Base-by-base conservation (phyloP, 2,113 vertebrate species). In the Struthio camelus region DNA sequence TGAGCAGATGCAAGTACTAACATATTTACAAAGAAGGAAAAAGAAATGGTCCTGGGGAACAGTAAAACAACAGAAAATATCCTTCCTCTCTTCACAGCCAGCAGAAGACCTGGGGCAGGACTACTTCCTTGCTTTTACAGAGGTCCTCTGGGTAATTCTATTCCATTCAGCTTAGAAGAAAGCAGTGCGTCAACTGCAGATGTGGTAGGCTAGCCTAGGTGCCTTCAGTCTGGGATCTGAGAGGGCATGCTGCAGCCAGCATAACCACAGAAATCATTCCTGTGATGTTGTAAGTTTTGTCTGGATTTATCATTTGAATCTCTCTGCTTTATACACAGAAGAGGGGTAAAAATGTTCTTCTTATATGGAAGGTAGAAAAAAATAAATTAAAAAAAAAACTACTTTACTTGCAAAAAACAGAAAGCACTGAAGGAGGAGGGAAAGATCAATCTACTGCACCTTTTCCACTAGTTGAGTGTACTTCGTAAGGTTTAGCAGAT, bases 141-240 rank as follows among this genome's bases (percentile, higher is more conserved):
- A 86, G 91, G 58, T n/a, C 36, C 23, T 14, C 44, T 62, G 69
- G 14, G 30, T 70, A 48, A 53, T 64, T 51, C 69, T 46, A 51
- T 38, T 65, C 30, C 58, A 88, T n/a, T 10, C 46, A 20, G 40
- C 46, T 72, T 40, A 76, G 58, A 17, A 2, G 0, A 48, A 65
- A 40, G 53, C 25, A 16, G 46, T 13, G 42, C 69, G 48, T 24
- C 42, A 4, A 0, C 32, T 5, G 34, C 42, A 61, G 80, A 69
- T n/a, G 77, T 6, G 79, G 28, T 61, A 92, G 61, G 36, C 20
- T 5, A 53, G 28, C 42, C 62, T 9, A 18, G n/a, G 23, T 34
- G 30, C 32, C 61, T 61, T 69, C 77, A n/a, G 18, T 1, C 8
- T 3, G 7, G 6, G 9, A 5, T 32, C 7, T 7, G 17, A 1